phyloP scores from a whole-genome alignment of 2,888 invertebrate genomes.

The Oasisia sp. region DNA sequence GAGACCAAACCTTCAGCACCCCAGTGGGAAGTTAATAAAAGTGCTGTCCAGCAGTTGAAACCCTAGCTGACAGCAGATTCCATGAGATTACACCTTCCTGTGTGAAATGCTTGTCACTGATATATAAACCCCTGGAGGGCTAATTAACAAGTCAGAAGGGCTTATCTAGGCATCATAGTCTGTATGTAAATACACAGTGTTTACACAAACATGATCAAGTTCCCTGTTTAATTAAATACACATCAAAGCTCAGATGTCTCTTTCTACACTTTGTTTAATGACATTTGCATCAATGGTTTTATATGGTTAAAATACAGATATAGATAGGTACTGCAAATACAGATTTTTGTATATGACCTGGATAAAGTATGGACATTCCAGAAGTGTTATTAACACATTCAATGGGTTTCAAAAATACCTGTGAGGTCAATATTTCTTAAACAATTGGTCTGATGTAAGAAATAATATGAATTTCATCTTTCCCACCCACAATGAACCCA shows the following conservation, averaged over 20 bases:
- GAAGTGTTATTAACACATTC: no score
- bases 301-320: neutral
- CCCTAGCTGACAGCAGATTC: neutral
- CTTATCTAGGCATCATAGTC: neutral
- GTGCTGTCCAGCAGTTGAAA: no score
- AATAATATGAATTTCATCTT: no score
- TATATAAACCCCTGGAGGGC: neutral
- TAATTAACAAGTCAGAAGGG: conserved; percentile 17
- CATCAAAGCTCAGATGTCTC: neutral
- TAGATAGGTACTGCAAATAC: neutral
- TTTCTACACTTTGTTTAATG: neutral
- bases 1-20: no score
- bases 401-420: no score
- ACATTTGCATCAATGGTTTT: conserved; percentile 1
- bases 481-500: no score
- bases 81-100: conserved; percentile 3
- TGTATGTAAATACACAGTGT: neutral
- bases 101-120: neutral
- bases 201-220: conserved; percentile 5
- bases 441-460: no score
- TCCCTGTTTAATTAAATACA: neutral
- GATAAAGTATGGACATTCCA: no score
- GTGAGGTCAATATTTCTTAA: no score
- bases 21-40: no score
- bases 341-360: no score